Evolutionary conservation across 2,797 vertebrate species (phyloP).

Genomic region (Danio choprae): DNA sequence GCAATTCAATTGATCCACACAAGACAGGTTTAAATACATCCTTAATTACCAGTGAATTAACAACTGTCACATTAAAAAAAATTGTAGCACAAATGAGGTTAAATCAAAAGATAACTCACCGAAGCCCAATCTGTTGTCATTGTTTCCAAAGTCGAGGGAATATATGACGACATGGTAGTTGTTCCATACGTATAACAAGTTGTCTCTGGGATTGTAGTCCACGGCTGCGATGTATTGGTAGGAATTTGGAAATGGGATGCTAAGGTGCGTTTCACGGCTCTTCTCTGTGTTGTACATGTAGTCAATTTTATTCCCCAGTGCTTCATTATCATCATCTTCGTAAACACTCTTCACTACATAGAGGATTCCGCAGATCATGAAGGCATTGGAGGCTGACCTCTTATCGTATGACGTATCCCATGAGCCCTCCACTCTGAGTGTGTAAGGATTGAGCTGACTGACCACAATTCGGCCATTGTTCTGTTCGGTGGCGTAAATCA

Average conservation of each 20-base stretch:
- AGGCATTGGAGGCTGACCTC: conserved; percentile 81
- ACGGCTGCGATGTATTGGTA: conserved; percentile 99
- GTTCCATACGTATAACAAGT: conserved; percentile 98
- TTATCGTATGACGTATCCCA: conserved; percentile 84
- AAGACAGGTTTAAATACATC: too few species aligned
- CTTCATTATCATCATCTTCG: conserved; percentile 98
- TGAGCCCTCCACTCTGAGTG: conserved; percentile 81
- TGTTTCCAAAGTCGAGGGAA: conserved; percentile 93
- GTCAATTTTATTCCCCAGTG: conserved; percentile 98
- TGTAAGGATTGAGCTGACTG: conserved; percentile 84
- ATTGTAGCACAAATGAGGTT: neutral
- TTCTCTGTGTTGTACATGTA: conserved; percentile 98
- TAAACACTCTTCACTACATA: conserved; percentile 95
- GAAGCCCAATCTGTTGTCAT: conserved; percentile 82
- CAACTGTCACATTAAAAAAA: neutral
- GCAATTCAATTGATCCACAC: too few species aligned
- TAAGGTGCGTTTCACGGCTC: conserved; percentile 89
- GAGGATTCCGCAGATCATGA: conserved; percentile 85
- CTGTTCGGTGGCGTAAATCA: conserved; percentile 83
- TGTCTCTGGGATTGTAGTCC: conserved; percentile 99
- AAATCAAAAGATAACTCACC: conserved; percentile 77
- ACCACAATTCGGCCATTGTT: conserved; percentile 84
- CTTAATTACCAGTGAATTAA: neutral
- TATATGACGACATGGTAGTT: conserved; percentile 99
- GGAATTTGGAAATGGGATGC: conserved; percentile 95